phyloP scores from a whole-genome alignment of 2,888 invertebrate genomes.

The Pomacea canaliculata region DNA sequence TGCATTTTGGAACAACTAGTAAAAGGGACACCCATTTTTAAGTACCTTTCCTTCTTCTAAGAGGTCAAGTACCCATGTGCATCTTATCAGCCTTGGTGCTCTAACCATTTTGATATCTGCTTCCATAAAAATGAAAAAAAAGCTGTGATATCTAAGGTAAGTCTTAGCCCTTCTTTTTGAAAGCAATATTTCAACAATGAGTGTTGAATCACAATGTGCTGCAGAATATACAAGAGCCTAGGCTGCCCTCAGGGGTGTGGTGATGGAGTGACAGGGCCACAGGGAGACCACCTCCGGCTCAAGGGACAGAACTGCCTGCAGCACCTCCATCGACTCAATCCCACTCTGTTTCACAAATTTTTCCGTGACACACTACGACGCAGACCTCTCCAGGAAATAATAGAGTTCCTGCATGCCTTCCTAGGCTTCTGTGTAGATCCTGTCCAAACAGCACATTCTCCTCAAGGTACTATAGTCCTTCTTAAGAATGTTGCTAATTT shows the following conservation, averaged over 20 bases:
- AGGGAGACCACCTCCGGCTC: conserved; percentile 74
- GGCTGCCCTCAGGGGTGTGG: conserved; percentile 97
- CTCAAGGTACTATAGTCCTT: conserved; percentile 40
- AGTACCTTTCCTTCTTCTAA: no score
- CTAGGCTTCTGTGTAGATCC: conserved; percentile 96
- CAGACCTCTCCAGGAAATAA: conserved; percentile 82
- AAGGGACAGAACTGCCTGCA: conserved; percentile 86
- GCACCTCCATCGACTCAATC: conserved; percentile 80
- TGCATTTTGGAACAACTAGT: no score
- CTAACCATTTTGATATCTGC: no score
- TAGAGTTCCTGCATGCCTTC: conserved; percentile 95
- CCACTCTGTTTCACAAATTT: conserved; percentile 77
- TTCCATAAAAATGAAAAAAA: no score
- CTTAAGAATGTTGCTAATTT: not conserved
- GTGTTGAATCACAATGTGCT: conserved; percentile 23
- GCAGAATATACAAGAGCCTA: conserved; percentile 85
- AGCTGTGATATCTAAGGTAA: no score
- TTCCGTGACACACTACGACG: conserved; percentile 80
- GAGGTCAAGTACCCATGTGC: no score
- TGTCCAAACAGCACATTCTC: conserved; percentile 47
- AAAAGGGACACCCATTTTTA: no score
- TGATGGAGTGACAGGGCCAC: conserved; percentile 71
- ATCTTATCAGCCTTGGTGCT: no score
- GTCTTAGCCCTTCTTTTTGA: no score
- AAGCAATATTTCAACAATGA: no score